Conservation (phyloP, 2,113 vertebrate genomes). For the Neomonachus schauinslandi region DNA sequence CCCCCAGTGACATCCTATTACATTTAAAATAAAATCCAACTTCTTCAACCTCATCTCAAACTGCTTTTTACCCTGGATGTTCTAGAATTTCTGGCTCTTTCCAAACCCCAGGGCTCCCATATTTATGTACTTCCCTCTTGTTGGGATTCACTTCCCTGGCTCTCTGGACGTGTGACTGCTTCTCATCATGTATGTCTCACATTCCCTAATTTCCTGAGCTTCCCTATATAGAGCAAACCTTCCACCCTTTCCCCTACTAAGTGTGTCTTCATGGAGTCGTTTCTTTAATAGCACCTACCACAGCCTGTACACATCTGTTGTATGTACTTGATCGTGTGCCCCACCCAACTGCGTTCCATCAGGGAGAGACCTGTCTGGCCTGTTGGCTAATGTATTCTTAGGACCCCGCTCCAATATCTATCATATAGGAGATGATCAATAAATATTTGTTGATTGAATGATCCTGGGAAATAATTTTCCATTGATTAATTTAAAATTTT, state of each 20-base stretch:
- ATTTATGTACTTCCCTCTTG: neutral
- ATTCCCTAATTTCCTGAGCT: neutral
- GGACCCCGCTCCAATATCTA: neutral
- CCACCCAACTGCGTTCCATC: neutral
- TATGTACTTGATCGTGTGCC: too few relatives aligned
- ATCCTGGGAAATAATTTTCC: neutral
- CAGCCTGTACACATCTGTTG: fast-evolving
- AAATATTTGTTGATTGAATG: neutral
- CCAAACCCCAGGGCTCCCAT: neutral
- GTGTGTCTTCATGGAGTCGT: neutral
- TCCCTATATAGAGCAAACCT: neutral
- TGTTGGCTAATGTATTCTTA: neutral
- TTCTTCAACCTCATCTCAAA: neutral
- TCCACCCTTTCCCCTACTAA: neutral
- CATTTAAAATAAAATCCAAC: neutral
- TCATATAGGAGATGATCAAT: neutral
- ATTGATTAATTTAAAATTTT: neutral
- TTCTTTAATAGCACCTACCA: neutral
- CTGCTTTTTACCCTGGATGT: neutral
- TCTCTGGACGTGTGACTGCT: fast-evolving
- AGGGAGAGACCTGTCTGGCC: neutral
- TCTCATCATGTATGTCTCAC: neutral
- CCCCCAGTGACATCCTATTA: neutral
- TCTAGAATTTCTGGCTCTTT: neutral
- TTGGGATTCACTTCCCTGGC: neutral